Base-by-base conservation (phyloP, 2,888 invertebrate genomes). In the Aromia moschata region DNA sequence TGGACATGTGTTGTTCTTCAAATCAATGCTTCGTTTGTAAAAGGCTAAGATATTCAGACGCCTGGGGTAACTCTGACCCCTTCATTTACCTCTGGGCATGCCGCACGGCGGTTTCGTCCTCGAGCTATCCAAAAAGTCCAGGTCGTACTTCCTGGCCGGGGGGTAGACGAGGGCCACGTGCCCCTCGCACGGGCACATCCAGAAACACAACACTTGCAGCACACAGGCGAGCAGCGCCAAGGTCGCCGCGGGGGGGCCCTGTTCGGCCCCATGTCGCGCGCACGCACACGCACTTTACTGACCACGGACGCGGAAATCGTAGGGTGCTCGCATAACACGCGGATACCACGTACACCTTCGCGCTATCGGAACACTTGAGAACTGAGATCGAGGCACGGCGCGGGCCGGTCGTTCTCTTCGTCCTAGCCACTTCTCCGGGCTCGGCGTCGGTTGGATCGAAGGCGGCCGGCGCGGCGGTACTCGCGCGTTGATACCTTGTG, bases 31-130 rank as follows among this genome's bases (percentile, higher is more conserved):
- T n/a, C n/a, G n/a, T n/a, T n/a, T n/a, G n/a, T n/a, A n/a, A n/a
- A n/a, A n/a, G n/a, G n/a, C n/a, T n/a, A n/a, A n/a, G n/a, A n/a
- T n/a, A n/a, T n/a, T n/a, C n/a, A n/a, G n/a, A n/a, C n/a, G n/a
- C n/a, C n/a, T n/a, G n/a, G n/a, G n/a, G n/a, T n/a, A n/a, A n/a
- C n/a, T n/a, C n/a, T n/a, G n/a, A n/a, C n/a, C n/a, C n/a, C 18
- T 25, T 44, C 20, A 33, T 84, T 86, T 82, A 94, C 94, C 94
- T 90, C 90, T 93, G 16, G 96, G 94, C 93, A 96, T 95, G 66
- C 97, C 97, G 80, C 97, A 97, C 60, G 96, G 96, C 62, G 90
- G 89, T 74, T 91, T 91, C 20, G 96, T 96, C 74, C 95, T 87
- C 41, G 91, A 87, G 78, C 91, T 95, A 79, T 96, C 96, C 82